Conservation (phyloP, 2,888 invertebrate genomes). For the Tetramorium bicarinatum region DNA sequence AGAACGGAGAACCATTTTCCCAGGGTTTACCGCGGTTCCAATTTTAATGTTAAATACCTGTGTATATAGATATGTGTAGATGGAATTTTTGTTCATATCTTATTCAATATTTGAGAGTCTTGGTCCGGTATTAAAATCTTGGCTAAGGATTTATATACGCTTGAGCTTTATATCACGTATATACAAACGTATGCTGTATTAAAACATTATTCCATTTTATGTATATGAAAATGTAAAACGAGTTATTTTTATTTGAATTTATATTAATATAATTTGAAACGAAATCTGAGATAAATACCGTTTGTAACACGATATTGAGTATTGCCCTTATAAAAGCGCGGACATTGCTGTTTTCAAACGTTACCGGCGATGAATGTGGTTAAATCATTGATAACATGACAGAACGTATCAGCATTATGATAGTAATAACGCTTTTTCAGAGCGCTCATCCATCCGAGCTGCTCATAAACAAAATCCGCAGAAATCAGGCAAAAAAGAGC, state of each 20-base stretch:
- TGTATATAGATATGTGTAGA: not conserved
- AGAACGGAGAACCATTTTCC: not conserved
- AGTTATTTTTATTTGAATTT: not conserved
- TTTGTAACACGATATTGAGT: not conserved
- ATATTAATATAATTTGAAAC: not conserved
- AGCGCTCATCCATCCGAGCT: not conserved
- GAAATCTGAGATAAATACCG: slow-evolving; percentile 32
- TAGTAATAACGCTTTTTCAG: slow-evolving; percentile 24
- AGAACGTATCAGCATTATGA: slow-evolving; percentile 11
- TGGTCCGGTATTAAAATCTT: not conserved
- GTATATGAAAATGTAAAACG: not conserved
- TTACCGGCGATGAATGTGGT: slow-evolving; percentile 8
- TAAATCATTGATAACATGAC: slow-evolving; percentile 24
- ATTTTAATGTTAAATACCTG: not conserved
- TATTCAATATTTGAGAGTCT: not conserved
- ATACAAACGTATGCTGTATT: not conserved
- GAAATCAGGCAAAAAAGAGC: slow-evolving; percentile 20
- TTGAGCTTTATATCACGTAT: not conserved
- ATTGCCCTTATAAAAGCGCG: not conserved
- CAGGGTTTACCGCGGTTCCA: not conserved
- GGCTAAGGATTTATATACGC: not conserved
- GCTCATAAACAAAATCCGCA: slow-evolving; percentile 26
- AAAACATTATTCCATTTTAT: not conserved
- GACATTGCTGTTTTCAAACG: not conserved
- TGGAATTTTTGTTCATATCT: not conserved